phyloP scores from a whole-genome alignment of 1,140 invertebrate species.

The Helicoverpa armigera region DNA sequence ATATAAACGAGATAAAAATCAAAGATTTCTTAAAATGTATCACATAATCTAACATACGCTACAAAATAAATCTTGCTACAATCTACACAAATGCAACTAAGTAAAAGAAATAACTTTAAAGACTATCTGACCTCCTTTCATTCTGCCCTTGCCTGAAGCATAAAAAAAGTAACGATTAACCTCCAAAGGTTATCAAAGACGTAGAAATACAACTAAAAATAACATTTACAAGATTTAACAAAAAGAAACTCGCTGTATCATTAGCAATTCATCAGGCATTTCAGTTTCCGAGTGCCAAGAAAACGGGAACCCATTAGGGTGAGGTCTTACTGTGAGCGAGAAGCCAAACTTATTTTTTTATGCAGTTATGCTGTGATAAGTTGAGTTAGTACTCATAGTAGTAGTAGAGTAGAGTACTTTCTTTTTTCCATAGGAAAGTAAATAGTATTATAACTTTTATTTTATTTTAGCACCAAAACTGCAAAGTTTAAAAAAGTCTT shows the following conservation, averaged over 20 bases:
- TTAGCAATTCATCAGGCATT: slow-evolving; percentile 65
- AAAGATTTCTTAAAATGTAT: too few relatives aligned
- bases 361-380: not conserved
- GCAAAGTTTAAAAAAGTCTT: too few relatives aligned
- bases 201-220: slow-evolving; percentile 42
- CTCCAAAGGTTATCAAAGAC: slow-evolving; percentile 28
- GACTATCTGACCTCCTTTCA: not conserved
- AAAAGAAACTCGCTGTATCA: slow-evolving; percentile 51
- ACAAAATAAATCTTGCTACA: too few relatives aligned
- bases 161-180: slow-evolving; percentile 34
- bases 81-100: not conserved
- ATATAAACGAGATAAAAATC: too few relatives aligned
- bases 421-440: too few relatives aligned
- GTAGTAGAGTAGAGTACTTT: too few relatives aligned
- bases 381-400: too few relatives aligned
- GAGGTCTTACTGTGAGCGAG: slow-evolving; percentile 22
- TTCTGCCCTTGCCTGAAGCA: not conserved
- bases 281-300: slow-evolving; percentile 59
- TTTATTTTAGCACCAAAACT: too few relatives aligned
- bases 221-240: slow-evolving; percentile 53
- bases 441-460: too few relatives aligned
- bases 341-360: not conserved
- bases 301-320: slow-evolving; percentile 43
- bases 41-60: too few relatives aligned
- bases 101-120: not conserved